These are phyloP conservation scores for Notothenia rossii DNA, from an alignment of 2,113 vertebrate species.

Conservation along the genomic window DNA sequence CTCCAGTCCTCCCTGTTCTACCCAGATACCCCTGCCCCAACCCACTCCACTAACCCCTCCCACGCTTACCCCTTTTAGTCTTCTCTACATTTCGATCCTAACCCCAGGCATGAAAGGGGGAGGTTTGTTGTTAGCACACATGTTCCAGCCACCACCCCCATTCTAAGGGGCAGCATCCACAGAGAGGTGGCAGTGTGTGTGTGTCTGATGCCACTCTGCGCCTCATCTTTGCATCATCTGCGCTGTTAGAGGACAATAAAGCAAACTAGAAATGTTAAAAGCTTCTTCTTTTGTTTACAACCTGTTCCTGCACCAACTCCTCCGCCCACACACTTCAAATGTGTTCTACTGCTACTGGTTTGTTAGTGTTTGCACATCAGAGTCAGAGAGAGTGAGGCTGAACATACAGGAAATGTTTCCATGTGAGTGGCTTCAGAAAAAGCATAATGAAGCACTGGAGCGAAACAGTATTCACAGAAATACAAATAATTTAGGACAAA, in stretches of 20 bases:
- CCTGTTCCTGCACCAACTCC: not conserved
- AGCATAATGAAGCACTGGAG: constrained; percentile 37
- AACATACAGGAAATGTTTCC: constrained; percentile 46
- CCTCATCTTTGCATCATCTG: not conserved
- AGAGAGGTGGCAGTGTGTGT: constrained; percentile 21
- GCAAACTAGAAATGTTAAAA: constrained; percentile 3
- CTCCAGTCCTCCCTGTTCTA: constrained; percentile 55
- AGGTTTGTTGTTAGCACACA: constrained; percentile 35
- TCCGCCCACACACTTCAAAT: constrained; percentile 9
- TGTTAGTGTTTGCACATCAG: constrained; percentile 1
- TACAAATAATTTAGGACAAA: constrained; percentile 26
- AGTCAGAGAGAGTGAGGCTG: not conserved
- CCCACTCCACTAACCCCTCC: constrained; percentile 23
- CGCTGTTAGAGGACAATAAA: constrained; percentile 1
- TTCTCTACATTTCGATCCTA: constrained; percentile 5
- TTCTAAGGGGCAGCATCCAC: not conserved
- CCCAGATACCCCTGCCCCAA: constrained; percentile 65
- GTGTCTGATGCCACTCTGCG: constrained; percentile 4
- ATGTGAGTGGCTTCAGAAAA: constrained; percentile 43
- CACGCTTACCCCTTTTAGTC: constrained; percentile 9
- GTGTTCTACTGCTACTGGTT: not conserved
- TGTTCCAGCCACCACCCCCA: constrained; percentile 39
- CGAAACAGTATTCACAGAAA: constrained; percentile 16
- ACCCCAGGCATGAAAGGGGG: constrained; percentile 2
- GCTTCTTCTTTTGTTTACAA: not conserved